Evolutionary conservation across 2,113 vertebrate genomes (phyloP).

Genomic region (Sphaerodactylus townsendi): DNA sequence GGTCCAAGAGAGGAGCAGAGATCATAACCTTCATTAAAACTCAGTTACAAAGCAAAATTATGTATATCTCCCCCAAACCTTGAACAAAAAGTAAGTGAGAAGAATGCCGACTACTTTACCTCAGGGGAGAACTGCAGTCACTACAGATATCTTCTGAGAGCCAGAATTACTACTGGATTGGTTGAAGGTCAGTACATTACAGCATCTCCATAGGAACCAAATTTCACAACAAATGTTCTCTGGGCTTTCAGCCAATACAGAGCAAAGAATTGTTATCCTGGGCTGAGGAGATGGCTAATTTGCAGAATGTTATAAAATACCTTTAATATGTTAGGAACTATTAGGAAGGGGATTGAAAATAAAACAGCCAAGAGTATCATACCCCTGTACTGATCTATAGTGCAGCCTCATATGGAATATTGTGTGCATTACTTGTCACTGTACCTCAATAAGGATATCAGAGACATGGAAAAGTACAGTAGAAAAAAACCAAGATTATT

Average conservation of each 20-base stretch:
- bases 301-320: too few relatives aligned
- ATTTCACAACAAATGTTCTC: conserved; percentile 4
- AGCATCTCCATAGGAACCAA: conserved; percentile 40
- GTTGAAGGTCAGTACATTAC: background rate
- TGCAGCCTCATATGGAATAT: too few relatives aligned
- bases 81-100: background rate
- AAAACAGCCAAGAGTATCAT: too few relatives aligned
- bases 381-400: too few relatives aligned
- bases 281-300: background rate
- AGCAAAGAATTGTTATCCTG: background rate
- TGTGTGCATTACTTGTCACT: too few relatives aligned
- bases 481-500: too few relatives aligned
- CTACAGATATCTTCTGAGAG: background rate
- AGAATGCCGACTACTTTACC: conserved; percentile 35
- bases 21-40: background rate
- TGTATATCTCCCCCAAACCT: background rate
- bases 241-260: background rate
- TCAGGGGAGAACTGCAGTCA: background rate
- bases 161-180: background rate
- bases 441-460: too few relatives aligned
- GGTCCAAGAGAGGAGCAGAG: background rate
- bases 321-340: too few relatives aligned
- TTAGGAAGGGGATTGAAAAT: too few relatives aligned
- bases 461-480: too few relatives aligned
- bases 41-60: background rate